These are phyloP conservation scores for Clytia hemisphaerica DNA, from an alignment of 30 jellyfish, hydroid and myxozoan genomes.

Conservation along the genomic window DNA sequence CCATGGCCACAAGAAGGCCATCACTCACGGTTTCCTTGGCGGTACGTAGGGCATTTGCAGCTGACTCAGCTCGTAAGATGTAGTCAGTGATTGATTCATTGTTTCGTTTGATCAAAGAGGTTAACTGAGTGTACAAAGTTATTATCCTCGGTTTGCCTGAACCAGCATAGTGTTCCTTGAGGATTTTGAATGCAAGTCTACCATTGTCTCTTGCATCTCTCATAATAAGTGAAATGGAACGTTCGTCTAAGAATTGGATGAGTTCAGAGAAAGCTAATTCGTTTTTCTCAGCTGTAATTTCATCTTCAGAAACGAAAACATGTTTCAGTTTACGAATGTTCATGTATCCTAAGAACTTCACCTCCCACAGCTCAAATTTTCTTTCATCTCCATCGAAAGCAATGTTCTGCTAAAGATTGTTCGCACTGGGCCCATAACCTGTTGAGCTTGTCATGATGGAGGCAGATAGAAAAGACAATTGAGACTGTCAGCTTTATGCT, in stretches of 20 bases:
- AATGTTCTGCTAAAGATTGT: too few species aligned
- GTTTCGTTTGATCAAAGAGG: constrained; percentile 22
- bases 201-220: constrained; percentile 51
- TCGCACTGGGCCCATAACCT: constrained; percentile 56
- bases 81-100: constrained; percentile 34
- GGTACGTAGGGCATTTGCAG: constrained; percentile 41
- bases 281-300: constrained; percentile 32
- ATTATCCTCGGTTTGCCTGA: constrained; percentile 42
- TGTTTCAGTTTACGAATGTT: constrained; percentile 25
- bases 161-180: constrained; percentile 39
- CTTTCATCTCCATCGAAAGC: constrained; percentile 48
- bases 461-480: neutral
- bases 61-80: constrained; percentile 38
- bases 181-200: constrained; percentile 27
- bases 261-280: constrained; percentile 39
- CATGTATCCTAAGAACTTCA: constrained; percentile 33
- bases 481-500: too few species aligned
- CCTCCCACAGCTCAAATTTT: constrained; percentile 46
- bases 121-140: constrained; percentile 40
- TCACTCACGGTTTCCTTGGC: constrained; percentile 45
- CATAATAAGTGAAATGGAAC: constrained; percentile 30
- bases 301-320: constrained; percentile 35
- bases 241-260: constrained; percentile 45
- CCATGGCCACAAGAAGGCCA: constrained; percentile 44
- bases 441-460: constrained; percentile 24